Evolutionary conservation across 1,140 invertebrate genomes (phyloP), one percentile per base, ranked within the genome.

Genomic region (Zophobas atratus): DNA sequence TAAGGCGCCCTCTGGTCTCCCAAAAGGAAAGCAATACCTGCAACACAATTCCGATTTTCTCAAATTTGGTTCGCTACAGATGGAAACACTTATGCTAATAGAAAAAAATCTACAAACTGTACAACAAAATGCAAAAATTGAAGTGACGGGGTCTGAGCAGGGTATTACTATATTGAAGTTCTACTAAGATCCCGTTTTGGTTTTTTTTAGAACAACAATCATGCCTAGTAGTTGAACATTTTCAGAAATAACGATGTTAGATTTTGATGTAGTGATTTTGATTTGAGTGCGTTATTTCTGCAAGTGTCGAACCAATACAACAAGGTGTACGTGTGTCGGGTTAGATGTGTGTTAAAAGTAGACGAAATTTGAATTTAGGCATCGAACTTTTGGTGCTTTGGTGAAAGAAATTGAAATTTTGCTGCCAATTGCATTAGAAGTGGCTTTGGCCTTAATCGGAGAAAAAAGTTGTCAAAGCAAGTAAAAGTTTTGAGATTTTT

Each of bases 11-110:
- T 99, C 98, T 32, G 98, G 98, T 82, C 98, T 90, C 60, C 98
- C 98, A 88, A 99, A 99, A 56, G 98, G 98, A 89, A 99, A 99
- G 86, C 97, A 97, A 86, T 96, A 99, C 88, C 97, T 75, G 72
- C n/a, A 75, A 75, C 56, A 56, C 2, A 39, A 20, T 36, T 49
- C 36, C 56, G 2, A 35, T 1, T 46, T 35, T 56, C 57, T 43
- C 1, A 71, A 72, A 72, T 49, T 32, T 4, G 6, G n/a, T 60
- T 60, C 57, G 36, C 53, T 0, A 57, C 73, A 75, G 43, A 8
- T 33, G 43, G 39, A 46, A 6, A 5, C 3, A 57, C 43, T 46
- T 46, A 34, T 20, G 33, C 35, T 55, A 8, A 6, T 55, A 55
- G 2, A 6, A 1, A 55, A 4, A 55, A 55, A 55, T 32, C 60